Percentiles rank a stretch among this genome's conserved stretches.
phyloP scores from a whole-genome alignment of 1,140 invertebrate species.

The Bombus soroeensis region DNA sequence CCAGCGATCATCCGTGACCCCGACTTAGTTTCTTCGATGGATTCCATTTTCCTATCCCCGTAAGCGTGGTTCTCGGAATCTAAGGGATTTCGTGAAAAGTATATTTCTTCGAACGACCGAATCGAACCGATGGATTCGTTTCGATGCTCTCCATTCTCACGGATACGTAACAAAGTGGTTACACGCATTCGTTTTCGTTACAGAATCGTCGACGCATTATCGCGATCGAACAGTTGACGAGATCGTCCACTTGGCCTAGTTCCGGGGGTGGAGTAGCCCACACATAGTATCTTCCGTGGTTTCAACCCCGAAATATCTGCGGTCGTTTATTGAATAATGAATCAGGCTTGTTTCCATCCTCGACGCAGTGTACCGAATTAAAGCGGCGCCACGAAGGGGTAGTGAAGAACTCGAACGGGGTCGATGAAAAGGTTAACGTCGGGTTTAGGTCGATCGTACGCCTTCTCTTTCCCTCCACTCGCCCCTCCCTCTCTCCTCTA shows the following conservation, averaged over 20 bases:
- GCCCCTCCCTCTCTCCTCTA: neutral
- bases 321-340: constrained; percentile 58
- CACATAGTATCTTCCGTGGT: neutral
- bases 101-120: neutral
- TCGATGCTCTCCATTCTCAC: neutral
- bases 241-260: constrained; percentile 17
- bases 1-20: neutral
- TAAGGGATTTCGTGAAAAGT: neutral
- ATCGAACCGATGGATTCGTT: neutral
- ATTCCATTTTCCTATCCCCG: neutral
- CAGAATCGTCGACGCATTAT: neutral
- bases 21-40: neutral
- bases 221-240: constrained; percentile 1
- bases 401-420: constrained; percentile 51
- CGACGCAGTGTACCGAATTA: constrained; percentile 62
- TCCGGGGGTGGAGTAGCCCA: neutral
- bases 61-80: neutral
- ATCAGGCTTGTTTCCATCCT: constrained; percentile 65
- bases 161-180: no score
- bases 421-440: constrained; percentile 68
- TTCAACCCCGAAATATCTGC: constrained; percentile 40
- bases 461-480: constrained; percentile 40
- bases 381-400: constrained; percentile 53
- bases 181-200: neutral
- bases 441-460: constrained; percentile 61